Evolutionary conservation across 2,888 invertebrate genomes (phyloP), one percentile per base, ranked within the genome.

Genomic region (Caenorhabditis sulstoni): DNA sequence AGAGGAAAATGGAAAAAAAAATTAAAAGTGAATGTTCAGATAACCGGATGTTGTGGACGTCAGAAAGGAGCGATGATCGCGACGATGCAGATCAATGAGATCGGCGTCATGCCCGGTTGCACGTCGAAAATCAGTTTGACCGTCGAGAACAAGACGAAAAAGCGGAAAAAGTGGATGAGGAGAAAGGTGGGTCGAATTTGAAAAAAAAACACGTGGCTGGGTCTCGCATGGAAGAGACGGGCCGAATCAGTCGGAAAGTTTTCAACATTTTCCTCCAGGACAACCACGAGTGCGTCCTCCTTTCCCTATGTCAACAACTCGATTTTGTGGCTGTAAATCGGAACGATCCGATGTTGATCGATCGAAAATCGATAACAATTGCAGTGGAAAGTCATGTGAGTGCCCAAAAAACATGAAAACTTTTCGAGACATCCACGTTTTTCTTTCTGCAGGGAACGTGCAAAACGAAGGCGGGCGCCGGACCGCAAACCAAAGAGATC

Each of bases 281-380:
- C 41, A 81, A 79, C 18, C 86, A 87, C 67, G 85, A 88, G 66
- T 88, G 88, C 62, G 87, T 86, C 4, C 73, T 87, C 20, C 67
- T 88, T 1, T 85, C 85, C 5, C 68, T 88, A 8, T 88, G 88
- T 59, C 88, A 88, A 47, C 89, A 89, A 62, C 66, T 88, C 52
- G 86, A 87, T 58, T 89, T 87, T 71, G 77, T 86, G 14, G 85
- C 88, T 9, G 75, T 78, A 5, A 84, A 83, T 66, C 81, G 86
- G 9, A 81, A 82, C 64, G 85, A 86, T 59, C 80, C 83, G 1
- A 66, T 78, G 44, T 41, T 85, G 18, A 75, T 83, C n/a, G 88
- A 87, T 18, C 61, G 83, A 18, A 86, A 85, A 50, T 85, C 86
- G 16, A 68, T 89, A 16, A 89, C 89, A 8, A 85, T 88, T 14